Evolutionary conservation across 2,797 vertebrate species (phyloP).

Genomic region (Brachyrhaphis roseni): DNA sequence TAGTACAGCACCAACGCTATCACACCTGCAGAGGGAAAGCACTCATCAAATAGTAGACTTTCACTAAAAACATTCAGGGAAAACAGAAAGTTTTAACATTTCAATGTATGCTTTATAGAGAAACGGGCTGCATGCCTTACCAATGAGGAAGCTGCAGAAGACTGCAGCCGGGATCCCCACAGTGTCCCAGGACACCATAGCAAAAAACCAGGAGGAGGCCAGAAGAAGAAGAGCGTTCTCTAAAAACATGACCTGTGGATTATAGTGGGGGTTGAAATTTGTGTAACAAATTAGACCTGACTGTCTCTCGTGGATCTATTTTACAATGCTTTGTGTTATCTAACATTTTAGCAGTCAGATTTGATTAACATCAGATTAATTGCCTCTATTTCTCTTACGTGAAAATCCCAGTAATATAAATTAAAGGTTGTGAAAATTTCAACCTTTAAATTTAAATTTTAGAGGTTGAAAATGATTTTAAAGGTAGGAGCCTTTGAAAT

Average conservation of each 20-base stretch:
- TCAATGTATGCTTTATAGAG: neutral
- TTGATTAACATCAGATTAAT: neutral
- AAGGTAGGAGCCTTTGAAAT: neutral
- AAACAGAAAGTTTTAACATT: neutral
- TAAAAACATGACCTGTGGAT: slow-evolving; percentile 83
- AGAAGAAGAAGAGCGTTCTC: slow-evolving; percentile 86
- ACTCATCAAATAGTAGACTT: neutral
- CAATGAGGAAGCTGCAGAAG: slow-evolving; percentile 84
- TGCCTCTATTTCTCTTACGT: neutral
- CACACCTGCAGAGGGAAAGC: slow-evolving; percentile 71
- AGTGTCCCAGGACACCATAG: slow-evolving; percentile 79
- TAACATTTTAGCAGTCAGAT: neutral
- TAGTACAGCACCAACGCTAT: slow-evolving; percentile 84
- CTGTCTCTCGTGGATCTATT: neutral
- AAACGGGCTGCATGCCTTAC: slow-evolving; percentile 68
- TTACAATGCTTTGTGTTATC: neutral
- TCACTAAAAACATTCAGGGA: neutral
- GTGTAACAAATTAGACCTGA: neutral
- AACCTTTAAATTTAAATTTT: neutral
- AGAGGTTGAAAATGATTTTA: neutral
- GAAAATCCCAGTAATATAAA: neutral
- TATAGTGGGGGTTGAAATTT: neutral
- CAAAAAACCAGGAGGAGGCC: slow-evolving; percentile 83
- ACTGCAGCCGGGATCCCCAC: slow-evolving; percentile 76
- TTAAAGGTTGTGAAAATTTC: neutral